phyloP scores from a whole-genome alignment of 2,113 vertebrate genomes.

The Limanda limanda region DNA sequence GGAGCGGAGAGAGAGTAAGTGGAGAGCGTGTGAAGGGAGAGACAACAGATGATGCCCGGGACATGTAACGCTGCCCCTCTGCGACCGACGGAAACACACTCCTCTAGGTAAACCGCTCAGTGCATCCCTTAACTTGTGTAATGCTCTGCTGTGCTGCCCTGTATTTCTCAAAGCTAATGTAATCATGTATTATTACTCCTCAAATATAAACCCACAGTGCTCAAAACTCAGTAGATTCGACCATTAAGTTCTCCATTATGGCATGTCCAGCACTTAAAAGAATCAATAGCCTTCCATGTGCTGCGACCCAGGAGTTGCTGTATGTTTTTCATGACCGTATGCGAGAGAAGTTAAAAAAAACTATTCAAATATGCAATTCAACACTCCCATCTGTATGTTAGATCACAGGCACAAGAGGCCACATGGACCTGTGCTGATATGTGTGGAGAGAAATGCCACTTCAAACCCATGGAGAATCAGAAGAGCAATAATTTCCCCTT shows the following conservation, averaged over 20 bases:
- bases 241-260: constrained; percentile 1
- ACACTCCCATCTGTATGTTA: not conserved
- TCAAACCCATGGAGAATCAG: not conserved
- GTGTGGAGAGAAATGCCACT: not conserved
- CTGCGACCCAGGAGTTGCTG: not conserved
- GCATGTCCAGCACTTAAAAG: constrained; percentile 4
- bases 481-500: not conserved
- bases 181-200: constrained; percentile 21
- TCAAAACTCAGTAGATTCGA: constrained; percentile 4
- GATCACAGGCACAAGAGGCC: not conserved
- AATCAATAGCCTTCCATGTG: constrained; percentile 3
- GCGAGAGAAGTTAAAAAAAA: not conserved
- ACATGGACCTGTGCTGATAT: not conserved
- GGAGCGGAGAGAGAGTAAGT: constrained; percentile 35
- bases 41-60: constrained; percentile 56
- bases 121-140: constrained; percentile 2
- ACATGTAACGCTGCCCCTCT: constrained; percentile 46
- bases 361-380: not conserved
- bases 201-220: constrained; percentile 2
- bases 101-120: constrained; percentile 29
- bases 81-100: constrained; percentile 37
- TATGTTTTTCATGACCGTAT: not conserved
- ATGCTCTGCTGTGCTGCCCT: not conserved
- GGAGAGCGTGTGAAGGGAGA: constrained; percentile 34
- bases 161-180: not conserved